Evolutionary conservation across 2,797 vertebrate species (phyloP), one percentile per base, ranked within the genome.

Genomic region (Pangasius krempfi): DNA sequence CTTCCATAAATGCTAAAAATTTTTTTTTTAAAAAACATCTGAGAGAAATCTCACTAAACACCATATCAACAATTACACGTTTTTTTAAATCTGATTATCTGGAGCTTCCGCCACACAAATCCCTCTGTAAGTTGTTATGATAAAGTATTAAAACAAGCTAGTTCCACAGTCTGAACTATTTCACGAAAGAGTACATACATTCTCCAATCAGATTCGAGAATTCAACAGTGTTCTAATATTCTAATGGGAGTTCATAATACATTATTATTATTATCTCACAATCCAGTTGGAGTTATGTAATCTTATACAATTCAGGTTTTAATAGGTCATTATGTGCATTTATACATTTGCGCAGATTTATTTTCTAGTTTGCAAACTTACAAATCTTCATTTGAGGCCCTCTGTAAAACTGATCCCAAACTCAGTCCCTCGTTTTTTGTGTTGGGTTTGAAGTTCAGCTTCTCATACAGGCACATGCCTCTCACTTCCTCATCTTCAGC

Each of bases 401-500:
- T 82, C 4, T 40, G 27, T 81, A 14, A 44, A 82, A 27, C 33
- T 10, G 9, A 81, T 14, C 33, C 33, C 22, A 25, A 20, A 54
- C 27, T 52, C 47, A 52, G 52, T 2, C 5, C 20, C n/a, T 25
- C 25, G 16, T 25, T 27, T 75, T 73, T 25, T 81, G 27, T 22
- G 33, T 14, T 60, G 18, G 16, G 16, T 80, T 79, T 58, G 33
- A 60, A 40, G 33, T 82, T 44, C 20, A 60, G 30, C 33, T 81
- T 83, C 40, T 83, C 40, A 10, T 64, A 83, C 40, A 44, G 25
- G 18, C 25, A 22, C 40, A 84, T 66, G 62, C 16, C n/a, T 68
- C 44, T 90, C 50, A 70, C 52, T 89, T 92, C 86, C 86, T 91
- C 89, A 89, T 86, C 82, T 89, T 56, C 37, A 88, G 84, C 75